phyloP scores from a whole-genome alignment of 2,113 vertebrate genomes.

The Leucopsar rothschildi region DNA sequence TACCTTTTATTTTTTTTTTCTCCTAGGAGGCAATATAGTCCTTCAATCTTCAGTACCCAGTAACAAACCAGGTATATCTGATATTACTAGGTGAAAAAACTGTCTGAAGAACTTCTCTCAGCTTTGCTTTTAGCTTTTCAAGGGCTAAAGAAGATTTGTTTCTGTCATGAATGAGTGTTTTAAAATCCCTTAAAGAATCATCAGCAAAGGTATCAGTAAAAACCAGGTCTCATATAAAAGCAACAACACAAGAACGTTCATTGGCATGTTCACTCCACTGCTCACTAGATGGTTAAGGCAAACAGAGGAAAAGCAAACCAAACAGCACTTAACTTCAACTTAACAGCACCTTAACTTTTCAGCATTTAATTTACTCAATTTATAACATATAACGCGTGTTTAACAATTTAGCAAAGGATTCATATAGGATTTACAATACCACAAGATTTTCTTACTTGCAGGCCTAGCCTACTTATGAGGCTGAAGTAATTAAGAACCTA shows the following conservation, averaged over 20 bases:
- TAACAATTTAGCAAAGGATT: neutral
- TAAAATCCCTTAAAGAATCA: neutral
- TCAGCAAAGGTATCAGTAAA: neutral
- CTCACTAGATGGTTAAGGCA: too few relatives aligned
- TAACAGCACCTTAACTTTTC: neutral
- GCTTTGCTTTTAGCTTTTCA: neutral
- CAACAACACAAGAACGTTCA: neutral
- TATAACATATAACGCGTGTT: neutral
- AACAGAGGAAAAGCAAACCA: neutral
- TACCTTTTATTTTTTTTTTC: neutral
- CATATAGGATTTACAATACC: neutral
- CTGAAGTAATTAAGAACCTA: too few relatives aligned
- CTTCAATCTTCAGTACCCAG: neutral
- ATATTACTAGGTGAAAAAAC: neutral
- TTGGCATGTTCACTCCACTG: neutral
- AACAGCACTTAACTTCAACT: neutral
- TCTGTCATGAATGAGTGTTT: neutral
- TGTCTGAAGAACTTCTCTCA: neutral
- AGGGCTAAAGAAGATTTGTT: neutral
- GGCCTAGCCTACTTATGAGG: too few relatives aligned
- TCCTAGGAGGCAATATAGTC: neutral
- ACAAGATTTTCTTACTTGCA: too few relatives aligned
- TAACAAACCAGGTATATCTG: neutral
- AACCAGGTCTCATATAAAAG: neutral
- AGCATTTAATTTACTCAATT: neutral